Evolutionary conservation across 2,113 vertebrate genomes (phyloP), one percentile per base, ranked within the genome.

Genomic region (Urocolius indicus): DNA sequence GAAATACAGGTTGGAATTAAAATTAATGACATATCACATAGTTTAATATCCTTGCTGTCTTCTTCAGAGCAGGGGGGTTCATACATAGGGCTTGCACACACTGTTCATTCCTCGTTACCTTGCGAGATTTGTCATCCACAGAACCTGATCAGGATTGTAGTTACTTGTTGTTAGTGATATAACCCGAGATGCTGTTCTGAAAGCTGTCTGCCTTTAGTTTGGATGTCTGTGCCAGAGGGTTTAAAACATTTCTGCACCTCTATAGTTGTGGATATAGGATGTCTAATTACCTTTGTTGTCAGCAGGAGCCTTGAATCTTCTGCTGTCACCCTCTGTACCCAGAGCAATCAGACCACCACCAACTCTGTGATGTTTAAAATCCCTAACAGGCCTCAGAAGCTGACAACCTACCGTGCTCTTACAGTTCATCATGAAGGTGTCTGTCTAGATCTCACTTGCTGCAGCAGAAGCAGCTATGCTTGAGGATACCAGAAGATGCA

Each of bases 1-100:
- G 80, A 90, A 96, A 65, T 96, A 89, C 93, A 92, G 76, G 74
- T 95, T 97, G 83, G 91, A 96, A 97, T 98, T 97, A 97, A 98
- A 98, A 93, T 81, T 95, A 87, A 90, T 81, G 84, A 83, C 89
- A 69, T 84, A 93, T 68, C 94, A 95, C 38, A 41, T 41, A 41
- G 38, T 41, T 41, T 41, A 41, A 41, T 41, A 41, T 41, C 38
- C 12, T 41, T 41, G 38, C 38, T 41, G 38, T 41, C 38, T 90
- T 96, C 66, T 96, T 96, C 90, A 90, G 59, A 71, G 71, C 51
- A 45, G 38, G 27, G 71, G 71, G 54, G 65, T 72, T 87, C 2
- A 1, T 80, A 5, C 36, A 4, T 4, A 55, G 29, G 45, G 13
- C 63, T 67, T 90, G 23, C 4, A 1, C 38, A 38, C 34, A 7